Percentiles rank a stretch among this genome's conserved stretches.
Evolutionary conservation across 2,888 invertebrate species (phyloP).

Genomic region (Petrolisthes cinctipes): DNA sequence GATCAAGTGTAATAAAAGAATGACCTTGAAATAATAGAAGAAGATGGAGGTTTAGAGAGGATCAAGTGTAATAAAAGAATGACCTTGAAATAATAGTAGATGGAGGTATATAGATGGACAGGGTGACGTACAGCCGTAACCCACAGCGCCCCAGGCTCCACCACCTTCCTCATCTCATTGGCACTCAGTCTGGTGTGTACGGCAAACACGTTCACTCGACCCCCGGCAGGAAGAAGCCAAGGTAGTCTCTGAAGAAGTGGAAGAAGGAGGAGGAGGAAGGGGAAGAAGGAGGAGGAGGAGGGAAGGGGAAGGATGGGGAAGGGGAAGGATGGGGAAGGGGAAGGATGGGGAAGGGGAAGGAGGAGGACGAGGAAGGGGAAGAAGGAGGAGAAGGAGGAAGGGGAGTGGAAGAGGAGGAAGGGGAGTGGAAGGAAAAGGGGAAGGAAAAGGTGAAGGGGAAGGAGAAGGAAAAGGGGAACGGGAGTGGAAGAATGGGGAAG

Average conservation of each 20-base stretch:
- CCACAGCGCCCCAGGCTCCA: background rate
- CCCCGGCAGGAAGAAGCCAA: background rate
- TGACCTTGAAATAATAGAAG: too few relatives aligned
- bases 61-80: too few relatives aligned
- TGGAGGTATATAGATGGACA: background rate
- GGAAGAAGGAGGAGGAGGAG: background rate
- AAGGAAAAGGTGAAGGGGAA: background rate
- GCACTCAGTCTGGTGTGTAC: background rate
- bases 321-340: background rate
- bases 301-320: background rate
- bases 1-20: background rate
- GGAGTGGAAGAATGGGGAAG: background rate
- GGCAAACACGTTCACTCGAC: conserved; percentile 5
- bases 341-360: background rate
- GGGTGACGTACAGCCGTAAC: background rate
- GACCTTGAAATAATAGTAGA: background rate
- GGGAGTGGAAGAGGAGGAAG: background rate
- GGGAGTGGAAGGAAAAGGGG: background rate
- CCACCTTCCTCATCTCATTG: background rate
- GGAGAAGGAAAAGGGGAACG: background rate
- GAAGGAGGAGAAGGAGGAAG: background rate
- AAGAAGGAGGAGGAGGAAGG: background rate
- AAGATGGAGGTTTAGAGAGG: too few relatives aligned
- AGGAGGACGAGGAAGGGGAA: background rate
- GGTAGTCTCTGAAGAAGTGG: background rate